These are phyloP conservation scores for Pandemis corylana DNA, from an alignment of 2,888 invertebrate genomes.

Conservation along the genomic window DNA sequence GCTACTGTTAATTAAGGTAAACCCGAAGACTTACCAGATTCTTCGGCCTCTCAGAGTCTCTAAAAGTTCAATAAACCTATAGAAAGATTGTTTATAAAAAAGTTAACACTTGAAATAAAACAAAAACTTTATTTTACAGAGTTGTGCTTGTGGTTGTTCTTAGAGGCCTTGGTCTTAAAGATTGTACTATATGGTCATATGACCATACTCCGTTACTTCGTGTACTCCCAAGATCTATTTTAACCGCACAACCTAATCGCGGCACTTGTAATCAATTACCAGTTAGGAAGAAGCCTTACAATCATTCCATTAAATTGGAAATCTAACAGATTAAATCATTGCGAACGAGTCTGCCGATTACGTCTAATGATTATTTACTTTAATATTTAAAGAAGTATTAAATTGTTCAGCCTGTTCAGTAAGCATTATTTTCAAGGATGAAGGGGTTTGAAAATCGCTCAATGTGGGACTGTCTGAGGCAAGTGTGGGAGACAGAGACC, in stretches of 20 bases:
- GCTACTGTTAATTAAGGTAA: too few relatives aligned
- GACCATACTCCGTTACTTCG: too few relatives aligned
- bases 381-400: background rate
- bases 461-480: background rate
- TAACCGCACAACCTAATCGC: background rate
- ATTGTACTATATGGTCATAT: background rate
- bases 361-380: background rate
- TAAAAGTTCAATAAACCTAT: too few relatives aligned
- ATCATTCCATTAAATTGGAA: background rate
- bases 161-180: background rate
- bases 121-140: too few relatives aligned
- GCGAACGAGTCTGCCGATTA: background rate
- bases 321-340: background rate
- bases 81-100: too few relatives aligned
- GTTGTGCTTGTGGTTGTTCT: too few relatives aligned
- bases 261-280: background rate
- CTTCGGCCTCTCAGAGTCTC: too few relatives aligned
- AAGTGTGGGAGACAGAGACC: background rate
- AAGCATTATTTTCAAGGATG: background rate
- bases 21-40: too few relatives aligned
- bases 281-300: background rate
- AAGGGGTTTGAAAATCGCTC: background rate
- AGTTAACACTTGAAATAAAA: too few relatives aligned
- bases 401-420: background rate
- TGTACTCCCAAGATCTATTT: background rate